Base-by-base conservation (phyloP, 2,113 vertebrate genomes). In the Paramormyrops kingsleyae region DNA sequence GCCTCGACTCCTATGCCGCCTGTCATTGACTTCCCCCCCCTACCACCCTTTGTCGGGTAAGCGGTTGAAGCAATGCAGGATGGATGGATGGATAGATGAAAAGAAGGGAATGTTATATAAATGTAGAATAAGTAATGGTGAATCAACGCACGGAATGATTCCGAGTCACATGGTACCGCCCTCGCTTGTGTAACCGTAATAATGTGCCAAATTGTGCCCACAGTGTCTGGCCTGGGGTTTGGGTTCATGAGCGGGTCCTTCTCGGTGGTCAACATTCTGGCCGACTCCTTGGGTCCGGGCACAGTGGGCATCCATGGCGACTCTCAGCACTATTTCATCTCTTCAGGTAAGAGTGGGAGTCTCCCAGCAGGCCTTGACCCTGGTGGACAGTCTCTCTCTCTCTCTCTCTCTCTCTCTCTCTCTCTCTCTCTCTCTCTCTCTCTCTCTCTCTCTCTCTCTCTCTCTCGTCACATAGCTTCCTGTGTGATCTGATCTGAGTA, bases 221-320 rank as follows among this genome's bases (percentile, higher is more conserved):
- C 87, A 97, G 97, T 97, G 74, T 97, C 97, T 39, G 97, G 97
- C 47, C 93, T 97, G 4, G 97, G 97, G 83, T 97, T 97, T 88
- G 97, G 97, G 77, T 97, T 97, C 91, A 97, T 97, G 97, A 97
- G 97, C 2, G 97, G 97, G 19, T 95, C 97, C 0, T 97, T 97
- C 92, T 97, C 97, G 0, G 96, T 97, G 92, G 96, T 97, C 56
- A 97, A 97, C 93, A 97, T 97, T 92, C 92, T 97, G 92, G 96
- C 97, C 5, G 96, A 97, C 92, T 97, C 97, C 24, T 93, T 95
- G 66, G 97, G 97, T 0, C 97, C 97, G 0, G 97, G 97, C 19
- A 97, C 95, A 0, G 94, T 97, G 4, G 97, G 97, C 50, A 97
- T 97, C 93, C 96, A 97, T 19, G 97, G 97, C 77, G 97, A 97